Base-by-base conservation (phyloP, 1,140 invertebrate species). In the Plectrocnemia conspersa region DNA sequence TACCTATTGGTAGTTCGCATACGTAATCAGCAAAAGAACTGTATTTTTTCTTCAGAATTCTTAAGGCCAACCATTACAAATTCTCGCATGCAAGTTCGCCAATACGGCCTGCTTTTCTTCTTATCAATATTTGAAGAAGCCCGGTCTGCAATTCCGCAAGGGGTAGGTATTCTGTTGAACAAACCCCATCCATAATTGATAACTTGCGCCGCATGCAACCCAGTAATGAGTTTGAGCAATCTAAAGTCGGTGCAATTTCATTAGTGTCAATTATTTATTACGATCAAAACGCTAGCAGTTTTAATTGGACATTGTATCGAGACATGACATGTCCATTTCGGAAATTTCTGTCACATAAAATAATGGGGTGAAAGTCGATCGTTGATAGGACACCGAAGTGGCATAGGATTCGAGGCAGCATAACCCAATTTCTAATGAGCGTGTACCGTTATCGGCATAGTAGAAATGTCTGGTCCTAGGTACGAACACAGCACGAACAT, bases 361-460 rank as follows among this genome's bases (percentile, higher is more conserved):
- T 16, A 38, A 38, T 38, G 35, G 35, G 35, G 35, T 38, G 35
- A 38, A 38, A 38, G 35, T 38, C 18, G 35, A 13, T 38, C 15
- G 13, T 10, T 15, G 18, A 38, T 6, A 38, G 35, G 27, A 29
- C 35, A 6, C 13, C 5, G 18, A 15, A 38, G 35, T 38, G 13
- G 35, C 35, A 16, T 10, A 16, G 35, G 10, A 38, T 10, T 38
- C 35, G 23, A 29, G 36, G 32, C 6, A 52, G 38, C 50, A 52
- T 52, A 52, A 52, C 50, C 50, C 38, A 52, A 52, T 52, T 52
- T 44, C 38, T 42, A 19, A 44, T 29, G 29, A 36, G 10, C 27
- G 15, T 5, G 15, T 42, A 52, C 50, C 36, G 50, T 44, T 44
- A 52, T n/a, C 23, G 10, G 49, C 36, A 38, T 50, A 21, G n/a